These are phyloP conservation scores for Plecotus auritus DNA, from an alignment of 2,113 vertebrate species.

Conservation along the genomic window DNA sequence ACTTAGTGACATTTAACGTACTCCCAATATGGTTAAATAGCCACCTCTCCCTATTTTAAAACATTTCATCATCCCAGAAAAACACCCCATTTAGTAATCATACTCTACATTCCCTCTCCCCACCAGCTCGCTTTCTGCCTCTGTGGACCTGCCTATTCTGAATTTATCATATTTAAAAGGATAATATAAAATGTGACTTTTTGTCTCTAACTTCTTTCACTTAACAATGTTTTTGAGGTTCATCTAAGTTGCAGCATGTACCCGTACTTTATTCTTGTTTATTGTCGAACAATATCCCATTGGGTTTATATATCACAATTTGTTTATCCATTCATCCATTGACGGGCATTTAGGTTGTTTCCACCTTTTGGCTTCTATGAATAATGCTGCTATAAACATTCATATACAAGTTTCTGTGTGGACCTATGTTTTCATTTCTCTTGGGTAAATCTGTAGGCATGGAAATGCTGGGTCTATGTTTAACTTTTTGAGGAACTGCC, in stretches of 20 bases:
- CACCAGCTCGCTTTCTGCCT: background rate
- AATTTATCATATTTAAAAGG: background rate
- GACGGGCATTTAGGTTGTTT: background rate
- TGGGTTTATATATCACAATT: background rate
- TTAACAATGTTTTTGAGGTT: background rate
- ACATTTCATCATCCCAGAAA: background rate
- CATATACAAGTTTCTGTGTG: background rate
- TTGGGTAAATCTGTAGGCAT: background rate
- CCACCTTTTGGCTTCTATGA: background rate
- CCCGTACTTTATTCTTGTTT: background rate
- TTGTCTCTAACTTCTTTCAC: background rate
- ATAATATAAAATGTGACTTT: background rate
- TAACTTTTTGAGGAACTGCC: background rate
- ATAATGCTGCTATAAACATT: background rate
- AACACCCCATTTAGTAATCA: background rate
- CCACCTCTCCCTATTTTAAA: background rate
- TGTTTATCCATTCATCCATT: background rate
- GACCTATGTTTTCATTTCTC: background rate
- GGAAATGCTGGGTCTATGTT: background rate
- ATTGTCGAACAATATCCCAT: background rate
- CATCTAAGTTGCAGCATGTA: background rate
- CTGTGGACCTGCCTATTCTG: background rate
- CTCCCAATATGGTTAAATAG: background rate
- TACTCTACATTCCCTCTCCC: background rate
- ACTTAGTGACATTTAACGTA: background rate